A percentile compares a stretch with the other conserved stretches of the same genome.
These are phyloP conservation scores for Spatulosminthurus flaviceps DNA, from an alignment of 2,888 invertebrate species.

Conservation along the genomic window DNA sequence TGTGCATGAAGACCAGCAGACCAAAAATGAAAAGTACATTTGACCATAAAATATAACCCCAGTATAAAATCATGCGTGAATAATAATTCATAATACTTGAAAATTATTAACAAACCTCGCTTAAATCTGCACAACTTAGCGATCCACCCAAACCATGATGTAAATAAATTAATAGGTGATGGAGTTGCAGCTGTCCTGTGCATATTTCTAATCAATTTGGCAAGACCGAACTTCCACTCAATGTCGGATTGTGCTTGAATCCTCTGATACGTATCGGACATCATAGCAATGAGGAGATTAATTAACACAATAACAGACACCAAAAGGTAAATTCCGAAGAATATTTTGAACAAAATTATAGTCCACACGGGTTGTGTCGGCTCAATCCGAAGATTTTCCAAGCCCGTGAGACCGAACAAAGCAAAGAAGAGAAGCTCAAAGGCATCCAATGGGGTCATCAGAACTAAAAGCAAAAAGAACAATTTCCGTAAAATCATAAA, in stretches of 20 bases:
- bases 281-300: conserved; percentile 99
- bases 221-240: conserved; percentile 99
- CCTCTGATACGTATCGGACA: conserved; percentile 99
- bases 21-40: no score
- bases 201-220: conserved; percentile 98
- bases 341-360: conserved; percentile 85
- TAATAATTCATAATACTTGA: no score
- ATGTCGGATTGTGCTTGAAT: conserved; percentile 99
- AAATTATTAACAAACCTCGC: conserved; percentile 60
- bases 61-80: no score
- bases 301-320: conserved; percentile 97
- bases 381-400: conserved; percentile 75
- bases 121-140: conserved; percentile 77
- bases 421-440: conserved; percentile 98
- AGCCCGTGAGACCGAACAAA: conserved; percentile 92
- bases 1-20: no score
- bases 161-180: conserved; percentile 95
- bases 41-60: no score
- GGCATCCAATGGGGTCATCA: conserved; percentile 88
- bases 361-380: conserved; percentile 79
- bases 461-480: conserved; percentile 75
- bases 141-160: conserved; percentile 90
- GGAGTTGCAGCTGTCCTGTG: conserved; percentile 97
- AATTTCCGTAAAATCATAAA: no score
- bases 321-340: conserved; percentile 97